Evolutionary conservation across 2,797 vertebrate species (phyloP), one percentile per base, ranked within the genome.

Genomic region (Lepus townsendii): DNA sequence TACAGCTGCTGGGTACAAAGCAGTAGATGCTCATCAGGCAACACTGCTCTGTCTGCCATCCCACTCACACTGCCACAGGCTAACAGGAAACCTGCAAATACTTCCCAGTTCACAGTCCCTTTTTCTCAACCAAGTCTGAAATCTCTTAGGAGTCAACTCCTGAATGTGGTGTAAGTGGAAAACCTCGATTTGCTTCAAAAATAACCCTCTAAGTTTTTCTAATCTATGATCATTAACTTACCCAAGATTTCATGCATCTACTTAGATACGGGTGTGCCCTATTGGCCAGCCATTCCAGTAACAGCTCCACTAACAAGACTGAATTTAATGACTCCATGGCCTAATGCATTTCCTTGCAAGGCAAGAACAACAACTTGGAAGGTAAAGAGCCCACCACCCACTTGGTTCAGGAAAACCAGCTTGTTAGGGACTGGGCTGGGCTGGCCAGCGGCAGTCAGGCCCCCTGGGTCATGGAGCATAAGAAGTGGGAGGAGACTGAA

Each of bases 101-200:
- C 38, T 17, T 71, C 17, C 57, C 7, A 14, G 19, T 0, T 60
- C 22, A 60, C 24, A 35, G 10, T 35, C 50, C 38, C 65, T 73
- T 27, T 17, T 11, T 47, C 47, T 76, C 60, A 26, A 54, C 54
- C 4, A 71, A 32, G 47, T 30, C 71, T 47, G 60, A 69, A 83
- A 17, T 27, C 30, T 66, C 54, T 8, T 2, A 8, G 71, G 63
- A 65, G 42, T 19, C 52, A 42, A 26, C 38, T 69, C 62, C 68
- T 17, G 12, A 73, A 65, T 12, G 13, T 0, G 50, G 27, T 26
- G 26, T 54, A 52, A n/a, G 26, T 62, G 19, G 22, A 22, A 89
- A 91, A 54, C 7, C 24, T 76, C 47, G 76, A 35, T 54, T 38
- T 22, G 7, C n/a, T 90, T 78, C 87, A 66, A 71, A 88, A 17